Base-by-base conservation (phyloP, 2,113 vertebrate genomes). In the Promerops cafer region DNA sequence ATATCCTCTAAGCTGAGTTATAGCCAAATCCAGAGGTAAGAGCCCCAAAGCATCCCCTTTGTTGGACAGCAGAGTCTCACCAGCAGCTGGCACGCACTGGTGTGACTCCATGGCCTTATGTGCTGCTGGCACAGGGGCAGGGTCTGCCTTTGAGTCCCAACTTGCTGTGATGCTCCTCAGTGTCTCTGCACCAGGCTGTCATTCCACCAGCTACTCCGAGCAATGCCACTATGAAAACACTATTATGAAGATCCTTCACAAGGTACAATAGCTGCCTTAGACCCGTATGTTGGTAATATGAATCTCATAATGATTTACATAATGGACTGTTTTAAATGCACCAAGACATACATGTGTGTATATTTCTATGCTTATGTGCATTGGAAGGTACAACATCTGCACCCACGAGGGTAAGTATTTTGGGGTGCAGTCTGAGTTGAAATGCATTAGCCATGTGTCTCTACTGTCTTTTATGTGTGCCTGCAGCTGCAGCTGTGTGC, bases 151-250 rank as follows among this genome's bases (percentile, higher is more conserved):
- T 28, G 71, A 33, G 53, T 10, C 4, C 21, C 53, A 26, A 3
- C 26, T 53, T 2, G 1, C 69, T 50, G 52, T 22, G 40, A 50
- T 0, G 0, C 10, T 60, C 50, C 44, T 59, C 45, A 11, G 24
- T 18, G 20, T 53, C 68, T 54, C 44, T 10, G 35, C 76, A 26
- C 37, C 50, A 40, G 22, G 13, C 4, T 75, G 68, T 12, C 79
- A n/a, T 56, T 47, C 37, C 42, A 57, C 10, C 42, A 66, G 26
- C 42, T 80, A 35, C 69, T 61, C 31, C 52, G 39, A 56, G 37
- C 19, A 39, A 52, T 60, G 17, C 40, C 68, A 42, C 37, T 26
- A 5, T n/a, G 54, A 39, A 64, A 45, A 33, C 1, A 1, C 20
- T 23, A 3, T 7, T 16, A 30, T 10, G 16, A 64, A 31, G 40